phyloP scores from a whole-genome alignment of 2,888 invertebrate species.

The Eudasyphora cyanicolor region DNA sequence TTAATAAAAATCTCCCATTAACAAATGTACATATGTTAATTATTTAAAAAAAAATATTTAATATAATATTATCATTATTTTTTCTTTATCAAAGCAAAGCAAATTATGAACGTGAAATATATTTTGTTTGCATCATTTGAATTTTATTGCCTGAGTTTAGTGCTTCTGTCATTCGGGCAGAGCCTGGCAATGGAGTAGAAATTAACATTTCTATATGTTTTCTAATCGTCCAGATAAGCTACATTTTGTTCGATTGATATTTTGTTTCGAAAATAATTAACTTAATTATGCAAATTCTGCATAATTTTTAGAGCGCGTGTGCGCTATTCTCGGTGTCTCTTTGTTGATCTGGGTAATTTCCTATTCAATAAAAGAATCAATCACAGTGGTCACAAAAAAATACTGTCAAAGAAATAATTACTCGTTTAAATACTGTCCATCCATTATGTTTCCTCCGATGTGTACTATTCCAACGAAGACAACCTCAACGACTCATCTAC shows the following conservation, averaged over 20 bases:
- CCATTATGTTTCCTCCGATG: too few species aligned
- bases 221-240: neutral
- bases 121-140: neutral
- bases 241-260: conserved; percentile 15
- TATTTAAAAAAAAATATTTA: neutral
- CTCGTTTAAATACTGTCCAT: too few species aligned
- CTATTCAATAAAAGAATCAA: neutral
- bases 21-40: conserved; percentile 12
- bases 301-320: conserved; percentile 57
- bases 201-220: conserved; percentile 39
- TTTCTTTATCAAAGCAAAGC: neutral
- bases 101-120: neutral
- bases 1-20: conserved; percentile 47
- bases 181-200: neutral
- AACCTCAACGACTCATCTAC: too few species aligned
- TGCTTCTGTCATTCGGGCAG: neutral
- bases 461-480: too few species aligned
- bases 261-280: conserved; percentile 26
- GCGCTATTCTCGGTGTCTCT: neutral
- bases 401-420: too few species aligned
- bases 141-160: neutral
- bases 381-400: neutral
- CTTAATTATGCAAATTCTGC: conserved; percentile 57
- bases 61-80: neutral
- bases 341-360: neutral